Evolutionary conservation across 2,888 invertebrate species (phyloP).

Genomic region (Calliphora vomitoria): DNA sequence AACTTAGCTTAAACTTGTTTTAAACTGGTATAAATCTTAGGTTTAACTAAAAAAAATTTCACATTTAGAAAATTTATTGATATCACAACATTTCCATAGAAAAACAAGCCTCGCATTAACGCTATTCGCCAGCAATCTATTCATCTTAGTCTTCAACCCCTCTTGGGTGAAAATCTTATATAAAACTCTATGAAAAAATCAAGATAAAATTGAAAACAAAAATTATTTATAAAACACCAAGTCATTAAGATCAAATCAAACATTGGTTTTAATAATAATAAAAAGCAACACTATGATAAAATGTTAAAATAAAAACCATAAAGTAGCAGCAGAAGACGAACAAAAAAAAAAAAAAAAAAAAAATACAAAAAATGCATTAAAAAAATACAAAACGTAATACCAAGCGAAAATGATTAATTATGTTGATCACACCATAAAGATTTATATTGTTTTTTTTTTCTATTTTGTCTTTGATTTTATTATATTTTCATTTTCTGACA

Average conservation of each 20-base stretch:
- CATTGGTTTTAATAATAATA: conserved; percentile 4
- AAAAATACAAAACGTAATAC: neutral
- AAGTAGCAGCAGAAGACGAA: neutral
- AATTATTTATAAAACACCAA: conserved; percentile 2
- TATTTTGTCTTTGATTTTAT: neutral
- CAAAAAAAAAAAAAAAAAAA: neutral
- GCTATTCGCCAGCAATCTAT: neutral
- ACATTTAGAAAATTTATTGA: neutral
- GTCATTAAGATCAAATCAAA: conserved; percentile 39
- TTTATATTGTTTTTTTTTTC: conserved; percentile 1
- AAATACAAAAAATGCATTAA: neutral
- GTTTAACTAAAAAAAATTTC: too few species aligned
- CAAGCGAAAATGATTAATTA: conserved; percentile 38
- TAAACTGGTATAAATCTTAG: too few species aligned
- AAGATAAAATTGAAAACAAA: neutral
- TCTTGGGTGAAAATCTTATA: neutral
- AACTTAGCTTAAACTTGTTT: too few species aligned
- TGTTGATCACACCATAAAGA: neutral
- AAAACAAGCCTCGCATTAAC: neutral
- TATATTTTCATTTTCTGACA: neutral
- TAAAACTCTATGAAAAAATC: neutral
- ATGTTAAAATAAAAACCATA: neutral
- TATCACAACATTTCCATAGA: neutral
- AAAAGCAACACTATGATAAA: neutral
- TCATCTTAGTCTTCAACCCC: neutral